A percentile compares a stretch with the other conserved stretches of the same genome.
phyloP scores from a whole-genome alignment of 1,140 invertebrate genomes.

The Trichonephila clavata region DNA sequence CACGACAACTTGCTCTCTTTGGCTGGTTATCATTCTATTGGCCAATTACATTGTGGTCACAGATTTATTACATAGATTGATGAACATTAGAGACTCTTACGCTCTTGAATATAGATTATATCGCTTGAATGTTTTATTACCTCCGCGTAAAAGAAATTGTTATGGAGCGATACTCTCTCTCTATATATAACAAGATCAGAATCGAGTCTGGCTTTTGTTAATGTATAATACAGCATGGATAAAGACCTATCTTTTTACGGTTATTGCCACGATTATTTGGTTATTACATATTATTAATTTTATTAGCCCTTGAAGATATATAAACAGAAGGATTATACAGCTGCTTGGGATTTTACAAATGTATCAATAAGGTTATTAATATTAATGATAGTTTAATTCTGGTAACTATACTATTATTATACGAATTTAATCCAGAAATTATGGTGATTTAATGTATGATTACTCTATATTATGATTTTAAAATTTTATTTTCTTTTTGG shows the following conservation, averaged over 20 bases:
- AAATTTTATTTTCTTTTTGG: too few species aligned
- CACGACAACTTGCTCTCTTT: neutral
- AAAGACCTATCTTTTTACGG: neutral
- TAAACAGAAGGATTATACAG: neutral
- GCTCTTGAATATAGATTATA: slow-evolving; percentile 23
- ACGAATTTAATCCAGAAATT: too few species aligned
- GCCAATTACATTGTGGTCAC: slow-evolving; percentile 27
- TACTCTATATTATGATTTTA: too few species aligned
- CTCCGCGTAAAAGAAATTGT: too few species aligned
- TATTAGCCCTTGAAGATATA: neutral
- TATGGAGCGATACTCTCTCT: neutral
- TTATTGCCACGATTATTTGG: neutral
- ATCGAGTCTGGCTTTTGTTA: neutral
- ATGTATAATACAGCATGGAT: neutral
- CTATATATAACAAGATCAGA: neutral
- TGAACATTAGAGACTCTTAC: neutral
- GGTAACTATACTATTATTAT: too few species aligned
- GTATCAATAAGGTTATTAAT: too few species aligned
- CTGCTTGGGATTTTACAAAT: too few species aligned
- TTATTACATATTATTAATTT: slow-evolving; percentile 20
- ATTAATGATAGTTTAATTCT: too few species aligned
- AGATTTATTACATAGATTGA: slow-evolving; percentile 34
- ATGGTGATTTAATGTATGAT: too few species aligned
- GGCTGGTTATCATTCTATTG: slow-evolving; percentile 15
- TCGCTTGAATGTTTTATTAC: slow-evolving; percentile 23